Conservation (phyloP, 2,797 vertebrate species). For the Adrianichthys oophorus region DNA sequence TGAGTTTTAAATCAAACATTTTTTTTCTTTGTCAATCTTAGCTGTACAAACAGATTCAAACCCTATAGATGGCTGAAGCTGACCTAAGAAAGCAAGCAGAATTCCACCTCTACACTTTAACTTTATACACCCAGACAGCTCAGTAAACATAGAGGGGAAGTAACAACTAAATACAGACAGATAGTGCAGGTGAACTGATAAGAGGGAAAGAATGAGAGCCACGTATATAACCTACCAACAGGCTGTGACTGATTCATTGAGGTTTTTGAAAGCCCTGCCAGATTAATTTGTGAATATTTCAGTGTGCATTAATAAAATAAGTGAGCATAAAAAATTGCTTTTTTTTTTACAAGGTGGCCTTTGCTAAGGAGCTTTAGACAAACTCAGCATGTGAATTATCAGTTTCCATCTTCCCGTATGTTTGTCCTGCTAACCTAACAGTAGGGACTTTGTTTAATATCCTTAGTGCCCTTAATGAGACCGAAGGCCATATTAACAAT, state of each 20-base stretch:
- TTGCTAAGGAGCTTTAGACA: too few relatives aligned
- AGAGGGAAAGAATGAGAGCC: slow-evolving; percentile 8
- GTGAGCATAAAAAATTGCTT: too few relatives aligned
- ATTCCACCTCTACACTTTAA: slow-evolving; percentile 17
- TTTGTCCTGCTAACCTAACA: background rate
- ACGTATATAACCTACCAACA: background rate
- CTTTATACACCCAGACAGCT: slow-evolving; percentile 34
- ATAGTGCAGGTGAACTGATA: slow-evolving; percentile 36
- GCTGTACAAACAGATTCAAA: too few relatives aligned
- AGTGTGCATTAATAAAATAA: too few relatives aligned
- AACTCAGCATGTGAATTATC: background rate
- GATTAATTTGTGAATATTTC: too few relatives aligned
- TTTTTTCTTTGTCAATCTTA: too few relatives aligned
- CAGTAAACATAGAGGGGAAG: slow-evolving; percentile 32
- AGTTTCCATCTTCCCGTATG: background rate
- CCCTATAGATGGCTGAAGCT: too few relatives aligned
- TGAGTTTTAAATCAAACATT: too few relatives aligned
- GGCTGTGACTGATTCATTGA: slow-evolving; percentile 14
- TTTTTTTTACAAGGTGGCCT: too few relatives aligned
- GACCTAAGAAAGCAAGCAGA: too few relatives aligned
- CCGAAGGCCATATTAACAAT: slow-evolving; percentile 11
- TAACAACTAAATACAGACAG: slow-evolving; percentile 27
- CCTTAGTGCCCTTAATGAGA: slow-evolving; percentile 7
- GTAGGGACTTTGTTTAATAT: background rate
- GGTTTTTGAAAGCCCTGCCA: too few relatives aligned